Conservation (phyloP, 2,797 vertebrate genomes). For the Falco naumanni region DNA sequence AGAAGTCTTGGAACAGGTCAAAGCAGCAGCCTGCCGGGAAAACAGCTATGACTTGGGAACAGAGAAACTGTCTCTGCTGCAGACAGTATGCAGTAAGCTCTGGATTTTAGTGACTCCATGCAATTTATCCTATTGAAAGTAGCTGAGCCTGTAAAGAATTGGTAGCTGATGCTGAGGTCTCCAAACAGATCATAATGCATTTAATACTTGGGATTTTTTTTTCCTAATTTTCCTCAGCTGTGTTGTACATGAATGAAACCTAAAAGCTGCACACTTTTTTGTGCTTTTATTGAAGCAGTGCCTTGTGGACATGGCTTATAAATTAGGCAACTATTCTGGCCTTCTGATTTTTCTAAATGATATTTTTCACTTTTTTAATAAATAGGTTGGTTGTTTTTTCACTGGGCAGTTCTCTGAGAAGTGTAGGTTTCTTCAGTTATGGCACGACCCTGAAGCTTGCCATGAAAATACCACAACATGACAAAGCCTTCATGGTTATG, state of each 20-base stretch:
- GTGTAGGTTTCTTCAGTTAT: neutral
- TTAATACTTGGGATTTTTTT: neutral
- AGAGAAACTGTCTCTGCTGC: neutral
- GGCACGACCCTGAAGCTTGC: neutral
- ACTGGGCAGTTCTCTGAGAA: neutral
- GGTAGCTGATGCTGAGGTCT: neutral
- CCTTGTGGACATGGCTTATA: neutral
- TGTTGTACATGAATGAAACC: neutral
- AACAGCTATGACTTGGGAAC: neutral
- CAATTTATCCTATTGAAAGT: conserved; percentile 34
- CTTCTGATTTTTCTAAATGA: neutral
- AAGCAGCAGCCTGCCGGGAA: conserved; percentile 12
- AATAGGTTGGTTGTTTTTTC: neutral
- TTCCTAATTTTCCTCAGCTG: neutral
- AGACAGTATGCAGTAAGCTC: conserved; percentile 31
- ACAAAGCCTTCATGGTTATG: neutral
- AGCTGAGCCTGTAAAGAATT: conserved; percentile 30
- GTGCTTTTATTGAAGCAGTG: neutral
- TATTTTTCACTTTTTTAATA: rapidly evolving
- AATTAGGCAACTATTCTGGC: neutral
- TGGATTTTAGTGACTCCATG: neutral
- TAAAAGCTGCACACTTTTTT: neutral
- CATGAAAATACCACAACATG: neutral
- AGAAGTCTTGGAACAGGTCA: conserved; percentile 14
- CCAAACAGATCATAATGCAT: neutral